Evolutionary conservation across 1,140 invertebrate genomes (phyloP).

Genomic region (Mizuhopecten yessoensis): DNA sequence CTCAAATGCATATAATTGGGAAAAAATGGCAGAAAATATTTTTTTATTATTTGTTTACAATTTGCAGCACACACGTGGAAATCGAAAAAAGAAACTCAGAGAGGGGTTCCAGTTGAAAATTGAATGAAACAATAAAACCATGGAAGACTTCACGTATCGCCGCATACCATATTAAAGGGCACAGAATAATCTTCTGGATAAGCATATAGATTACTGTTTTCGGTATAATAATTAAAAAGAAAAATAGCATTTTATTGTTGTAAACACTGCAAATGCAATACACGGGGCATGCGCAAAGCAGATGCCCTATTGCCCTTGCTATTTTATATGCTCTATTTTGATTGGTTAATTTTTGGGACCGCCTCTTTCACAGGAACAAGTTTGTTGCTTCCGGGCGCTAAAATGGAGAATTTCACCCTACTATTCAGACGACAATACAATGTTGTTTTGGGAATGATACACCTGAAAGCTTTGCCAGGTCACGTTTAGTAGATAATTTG

Average conservation of each 20-base stretch:
- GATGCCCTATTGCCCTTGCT: slow-evolving; percentile 52
- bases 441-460: slow-evolving; percentile 90
- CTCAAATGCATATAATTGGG: neutral
- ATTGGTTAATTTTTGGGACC: slow-evolving; percentile 46
- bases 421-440: slow-evolving; percentile 66
- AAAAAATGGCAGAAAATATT: neutral
- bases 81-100: neutral
- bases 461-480: slow-evolving; percentile 89
- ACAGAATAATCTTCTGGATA: neutral
- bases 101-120: neutral
- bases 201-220: neutral
- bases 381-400: slow-evolving; percentile 54
- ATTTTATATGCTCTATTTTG: slow-evolving; percentile 46
- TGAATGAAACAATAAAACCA: neutral
- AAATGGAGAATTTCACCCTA: slow-evolving; percentile 64
- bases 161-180: neutral
- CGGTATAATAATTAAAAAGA: slow-evolving; percentile 29
- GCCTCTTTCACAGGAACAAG: neutral
- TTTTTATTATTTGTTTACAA: slow-evolving; percentile 42
- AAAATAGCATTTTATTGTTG: slow-evolving; percentile 41
- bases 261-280: slow-evolving; percentile 51
- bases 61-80: slow-evolving; percentile 20
- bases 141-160: neutral
- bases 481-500: slow-evolving; percentile 43
- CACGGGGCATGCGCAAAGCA: slow-evolving; percentile 53